Percentiles rank a stretch among this genome's conserved stretches.
These are phyloP conservation scores for Seriola rivoliana DNA, from an alignment of 2,113 vertebrate species.

Conservation along the genomic window DNA sequence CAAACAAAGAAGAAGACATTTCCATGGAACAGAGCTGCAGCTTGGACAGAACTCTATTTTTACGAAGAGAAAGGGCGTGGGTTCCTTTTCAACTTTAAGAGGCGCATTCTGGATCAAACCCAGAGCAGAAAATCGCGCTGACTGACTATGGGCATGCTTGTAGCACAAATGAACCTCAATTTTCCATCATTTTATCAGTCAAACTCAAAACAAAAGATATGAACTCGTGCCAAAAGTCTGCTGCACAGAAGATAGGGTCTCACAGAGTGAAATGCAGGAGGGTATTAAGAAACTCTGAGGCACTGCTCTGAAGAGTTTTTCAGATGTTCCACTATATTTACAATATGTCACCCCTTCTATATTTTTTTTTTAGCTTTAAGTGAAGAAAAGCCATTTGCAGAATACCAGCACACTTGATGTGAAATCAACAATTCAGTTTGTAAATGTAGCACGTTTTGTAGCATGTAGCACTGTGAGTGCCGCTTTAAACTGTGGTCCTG, in stretches of 20 bases:
- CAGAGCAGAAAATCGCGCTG: constrained; percentile 23
- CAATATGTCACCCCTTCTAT: not conserved
- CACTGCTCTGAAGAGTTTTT: not conserved
- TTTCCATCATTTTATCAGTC: constrained; percentile 45
- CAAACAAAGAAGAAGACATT: constrained; percentile 36
- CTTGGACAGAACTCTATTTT: not conserved
- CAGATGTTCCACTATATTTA: constrained; percentile 14
- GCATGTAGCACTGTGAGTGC: not conserved
- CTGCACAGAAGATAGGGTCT: not conserved
- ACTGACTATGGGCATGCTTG: not conserved
- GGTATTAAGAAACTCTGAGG: not conserved
- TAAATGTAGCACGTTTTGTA: not conserved
- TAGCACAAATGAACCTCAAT: not conserved
- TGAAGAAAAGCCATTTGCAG: not conserved
- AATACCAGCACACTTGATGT: not conserved
- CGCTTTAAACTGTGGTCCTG: constrained; percentile 6
- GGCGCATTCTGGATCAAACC: constrained; percentile 1
- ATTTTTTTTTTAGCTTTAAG: not conserved
- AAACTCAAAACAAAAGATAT: constrained; percentile 31
- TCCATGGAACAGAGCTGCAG: constrained; percentile 15
- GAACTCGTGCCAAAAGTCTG: constrained; percentile 17
- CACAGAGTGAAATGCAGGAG: not conserved
- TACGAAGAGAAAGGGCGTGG: constrained; percentile 11
- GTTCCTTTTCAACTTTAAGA: constrained; percentile 24
- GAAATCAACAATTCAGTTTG: constrained; percentile 18